Conservation (phyloP, 2,113 vertebrate species). For the Circaetus gallicus region DNA sequence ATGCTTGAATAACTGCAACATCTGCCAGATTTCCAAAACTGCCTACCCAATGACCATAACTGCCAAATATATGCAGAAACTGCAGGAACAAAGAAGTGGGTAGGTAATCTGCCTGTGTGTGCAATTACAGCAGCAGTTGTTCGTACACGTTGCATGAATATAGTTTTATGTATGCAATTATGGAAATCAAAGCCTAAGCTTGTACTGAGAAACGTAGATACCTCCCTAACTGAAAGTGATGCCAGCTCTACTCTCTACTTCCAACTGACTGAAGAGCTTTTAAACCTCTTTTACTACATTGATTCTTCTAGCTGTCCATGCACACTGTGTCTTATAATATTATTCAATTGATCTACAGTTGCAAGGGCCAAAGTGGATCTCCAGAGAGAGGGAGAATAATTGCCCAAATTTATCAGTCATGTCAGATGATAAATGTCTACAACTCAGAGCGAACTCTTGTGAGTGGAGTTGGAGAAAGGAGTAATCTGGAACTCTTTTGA, state of each 20-base stretch:
- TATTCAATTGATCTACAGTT: slow-evolving; percentile 38
- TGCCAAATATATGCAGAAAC: neutral
- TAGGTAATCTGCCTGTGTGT: neutral
- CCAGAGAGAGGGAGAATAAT: slow-evolving; percentile 32
- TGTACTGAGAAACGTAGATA: neutral
- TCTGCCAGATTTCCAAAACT: neutral
- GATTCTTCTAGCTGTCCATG: slow-evolving; percentile 42
- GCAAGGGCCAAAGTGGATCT: slow-evolving; percentile 37
- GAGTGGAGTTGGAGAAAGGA: slow-evolving; percentile 37
- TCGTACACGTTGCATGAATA: neutral
- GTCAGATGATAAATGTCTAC: slow-evolving; percentile 37
- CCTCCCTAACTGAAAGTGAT: neutral
- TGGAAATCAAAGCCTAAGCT: slow-evolving; percentile 26
- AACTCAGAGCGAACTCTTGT: slow-evolving; percentile 15
- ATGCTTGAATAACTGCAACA: neutral
- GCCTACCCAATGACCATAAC: neutral
- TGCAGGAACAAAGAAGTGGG: neutral
- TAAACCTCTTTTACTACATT: slow-evolving; percentile 5
- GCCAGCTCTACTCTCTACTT: neutral
- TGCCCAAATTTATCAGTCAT: slow-evolving; percentile 37
- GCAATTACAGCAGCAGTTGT: slow-evolving; percentile 4
- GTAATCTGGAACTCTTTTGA: slow-evolving; percentile 58
- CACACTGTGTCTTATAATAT: slow-evolving; percentile 23
- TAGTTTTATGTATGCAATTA: slow-evolving; percentile 31
- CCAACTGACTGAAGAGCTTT: slow-evolving; percentile 42